phyloP scores from a whole-genome alignment of 2,888 invertebrate species.

The Drosophila pseudotakahashii region DNA sequence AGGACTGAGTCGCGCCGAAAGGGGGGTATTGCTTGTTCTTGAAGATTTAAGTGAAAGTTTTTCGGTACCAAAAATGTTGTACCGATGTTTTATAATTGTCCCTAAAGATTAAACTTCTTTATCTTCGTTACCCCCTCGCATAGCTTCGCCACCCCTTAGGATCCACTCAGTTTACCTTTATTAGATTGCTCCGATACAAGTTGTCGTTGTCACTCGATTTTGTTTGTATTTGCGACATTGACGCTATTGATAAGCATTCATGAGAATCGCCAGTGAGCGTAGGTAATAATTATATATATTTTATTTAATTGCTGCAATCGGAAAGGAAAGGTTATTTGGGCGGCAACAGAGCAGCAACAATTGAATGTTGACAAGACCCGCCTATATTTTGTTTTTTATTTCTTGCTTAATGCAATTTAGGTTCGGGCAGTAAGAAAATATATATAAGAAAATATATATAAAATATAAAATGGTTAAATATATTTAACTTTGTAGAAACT shows the following conservation, averaged over 20 bases:
- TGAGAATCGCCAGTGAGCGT: conserved; percentile 35
- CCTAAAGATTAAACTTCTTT: no score
- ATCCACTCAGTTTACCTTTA: conserved; percentile 6
- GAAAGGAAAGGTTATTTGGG: conserved; percentile 62
- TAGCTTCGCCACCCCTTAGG: background rate
- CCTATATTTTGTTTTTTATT: conserved; percentile 9
- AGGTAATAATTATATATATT: conserved; percentile 62
- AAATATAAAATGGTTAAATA: no score
- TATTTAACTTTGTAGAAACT: no score
- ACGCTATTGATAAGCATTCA: conserved; percentile 66
- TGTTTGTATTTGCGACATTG: conserved; percentile 61
- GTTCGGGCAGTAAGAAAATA: conserved; percentile 10
- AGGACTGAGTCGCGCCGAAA: background rate
- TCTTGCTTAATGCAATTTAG: conserved; percentile 23
- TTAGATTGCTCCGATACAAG: conserved; percentile 28
- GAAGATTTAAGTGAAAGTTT: background rate
- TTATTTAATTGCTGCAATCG: conserved; percentile 71
- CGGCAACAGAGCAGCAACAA: conserved; percentile 43
- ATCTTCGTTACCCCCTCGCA: no score
- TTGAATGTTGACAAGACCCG: conserved; percentile 18
- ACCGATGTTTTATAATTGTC: no score
- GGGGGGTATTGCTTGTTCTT: background rate
- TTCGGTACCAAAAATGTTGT: no score
- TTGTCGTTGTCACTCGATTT: conserved; percentile 24
- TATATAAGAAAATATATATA: no score